Evolutionary conservation across 1,140 invertebrate species (phyloP).

Genomic region (Apolygus lucorum): DNA sequence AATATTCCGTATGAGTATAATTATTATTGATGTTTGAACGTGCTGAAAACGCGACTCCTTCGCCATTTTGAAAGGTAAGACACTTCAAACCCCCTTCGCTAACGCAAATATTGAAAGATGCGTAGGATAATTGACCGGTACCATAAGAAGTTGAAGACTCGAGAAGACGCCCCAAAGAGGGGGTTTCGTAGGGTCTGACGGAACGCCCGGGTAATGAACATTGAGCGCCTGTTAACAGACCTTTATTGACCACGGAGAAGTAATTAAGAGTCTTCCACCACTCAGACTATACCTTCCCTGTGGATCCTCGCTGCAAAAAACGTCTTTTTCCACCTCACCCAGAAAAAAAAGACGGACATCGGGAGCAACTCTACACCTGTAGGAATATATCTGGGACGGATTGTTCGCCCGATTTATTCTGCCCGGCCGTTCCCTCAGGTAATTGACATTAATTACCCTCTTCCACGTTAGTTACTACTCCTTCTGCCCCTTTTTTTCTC

Average conservation of each 20-base stretch:
- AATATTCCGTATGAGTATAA: too few relatives aligned
- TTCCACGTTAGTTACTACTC: slow-evolving; percentile 8
- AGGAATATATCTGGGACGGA: neutral
- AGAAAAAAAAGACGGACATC: neutral
- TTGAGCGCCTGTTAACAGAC: slow-evolving; percentile 2
- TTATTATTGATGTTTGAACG: too few relatives aligned
- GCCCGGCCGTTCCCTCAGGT: neutral
- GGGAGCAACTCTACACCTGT: neutral
- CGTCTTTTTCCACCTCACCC: neutral
- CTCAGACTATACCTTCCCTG: neutral
- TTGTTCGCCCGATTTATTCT: slow-evolving; percentile 7
- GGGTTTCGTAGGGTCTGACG: neutral
- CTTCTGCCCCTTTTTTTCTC: too few relatives aligned
- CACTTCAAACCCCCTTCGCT: too few relatives aligned
- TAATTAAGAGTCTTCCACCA: neutral
- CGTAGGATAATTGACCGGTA: neutral
- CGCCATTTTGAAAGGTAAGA: too few relatives aligned
- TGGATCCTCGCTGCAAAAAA: neutral
- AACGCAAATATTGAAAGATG: too few relatives aligned
- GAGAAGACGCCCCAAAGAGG: too few relatives aligned
- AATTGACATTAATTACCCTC: slow-evolving; percentile 16
- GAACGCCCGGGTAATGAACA: neutral
- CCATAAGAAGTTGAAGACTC: neutral
- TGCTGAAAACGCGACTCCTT: too few relatives aligned
- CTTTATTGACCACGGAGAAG: neutral